A percentile compares a stretch with the other conserved stretches of the same genome.
These are phyloP conservation scores for Zoanthus sociatus DNA, from an alignment of 92 coral and sea anemone species.

Conservation along the genomic window DNA sequence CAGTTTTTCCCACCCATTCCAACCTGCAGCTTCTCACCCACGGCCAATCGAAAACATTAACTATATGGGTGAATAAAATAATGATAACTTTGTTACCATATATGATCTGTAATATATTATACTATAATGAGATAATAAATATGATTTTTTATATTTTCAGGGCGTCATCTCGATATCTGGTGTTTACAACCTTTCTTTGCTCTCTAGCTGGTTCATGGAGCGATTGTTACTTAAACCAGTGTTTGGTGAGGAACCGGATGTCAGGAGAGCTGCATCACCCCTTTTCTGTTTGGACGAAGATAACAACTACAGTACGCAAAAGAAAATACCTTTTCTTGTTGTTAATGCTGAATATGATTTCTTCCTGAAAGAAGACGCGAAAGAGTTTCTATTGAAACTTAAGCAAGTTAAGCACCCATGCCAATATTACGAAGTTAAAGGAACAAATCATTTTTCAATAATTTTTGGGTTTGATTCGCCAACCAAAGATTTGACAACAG, in stretches of 20 bases:
- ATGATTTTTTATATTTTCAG: constrained; percentile 11
- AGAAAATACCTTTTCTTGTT: constrained; percentile 61
- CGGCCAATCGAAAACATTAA: no score
- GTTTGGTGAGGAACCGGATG: constrained; percentile 53
- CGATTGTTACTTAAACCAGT: constrained; percentile 57
- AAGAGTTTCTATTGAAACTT: constrained; percentile 47
- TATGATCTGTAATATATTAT: no score
- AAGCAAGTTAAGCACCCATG: constrained; percentile 22
- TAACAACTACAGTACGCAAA: not conserved
- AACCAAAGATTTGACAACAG: not conserved
- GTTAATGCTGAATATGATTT: constrained; percentile 66
- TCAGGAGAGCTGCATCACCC: constrained; percentile 66
- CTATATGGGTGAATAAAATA: no score
- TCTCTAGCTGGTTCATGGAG: constrained; percentile 56
- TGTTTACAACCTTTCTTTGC: constrained; percentile 59
- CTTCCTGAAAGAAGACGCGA: constrained; percentile 57
- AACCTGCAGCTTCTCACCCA: no score
- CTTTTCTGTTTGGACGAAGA: constrained; percentile 37
- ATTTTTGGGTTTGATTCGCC: constrained; percentile 46
- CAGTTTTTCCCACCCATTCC: no score
- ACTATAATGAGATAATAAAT: no score
- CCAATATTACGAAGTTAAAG: constrained; percentile 34
- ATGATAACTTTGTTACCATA: no score
- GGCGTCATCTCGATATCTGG: constrained; percentile 74
- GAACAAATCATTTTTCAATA: constrained; percentile 62